Evolutionary conservation across 2,797 vertebrate species (phyloP), one percentile per base, ranked within the genome.

Genomic region (Acanthurus leucopareius): DNA sequence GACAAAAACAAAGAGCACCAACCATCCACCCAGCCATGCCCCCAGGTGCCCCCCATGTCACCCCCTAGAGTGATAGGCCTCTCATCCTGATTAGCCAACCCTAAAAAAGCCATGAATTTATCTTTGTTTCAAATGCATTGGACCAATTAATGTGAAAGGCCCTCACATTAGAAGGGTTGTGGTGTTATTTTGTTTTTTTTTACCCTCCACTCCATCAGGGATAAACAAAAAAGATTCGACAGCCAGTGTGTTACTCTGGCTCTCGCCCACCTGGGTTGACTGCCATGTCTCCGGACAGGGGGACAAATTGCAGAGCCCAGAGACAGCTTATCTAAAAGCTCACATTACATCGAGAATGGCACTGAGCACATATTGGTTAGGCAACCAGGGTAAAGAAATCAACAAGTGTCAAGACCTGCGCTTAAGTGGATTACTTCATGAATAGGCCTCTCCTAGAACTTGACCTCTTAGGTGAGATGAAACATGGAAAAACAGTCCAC

Each of bases 1-100:
- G 88, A 91, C 91, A 94, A 94, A 94, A 91, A 93, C 89, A 84
- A 86, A 84, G 82, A 79, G 76, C 73, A 75, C 77, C 86, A 87
- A 69, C 88, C 85, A 86, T 89, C 88, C 90, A 86, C 81, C 78
- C 84, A 69, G 71, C 87, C 61, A 58, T 89, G 81, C 85, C 85
- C 82, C 88, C 61, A 81, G 81, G 80, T 88, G 79, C 76, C 86
- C 91, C 84, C 61, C 66, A 3, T 84, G 84, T 86, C 88, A 83
- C 78, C 90, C 86, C 86, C 70, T 63, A 72, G 59, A 1, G 82
- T 35, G 78, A 81, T 54, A 81, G 88, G 85, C 86, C 88, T 82
- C 88, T 91, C 87, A 90, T 91, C 73, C 69, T 62, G 79, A 92
- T 92, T 91, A 92, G 88, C 60, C 71, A 88, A 73, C 62, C 2